Base-by-base conservation (phyloP, 2,888 invertebrate species). In the Limnephilus rhombicus region DNA sequence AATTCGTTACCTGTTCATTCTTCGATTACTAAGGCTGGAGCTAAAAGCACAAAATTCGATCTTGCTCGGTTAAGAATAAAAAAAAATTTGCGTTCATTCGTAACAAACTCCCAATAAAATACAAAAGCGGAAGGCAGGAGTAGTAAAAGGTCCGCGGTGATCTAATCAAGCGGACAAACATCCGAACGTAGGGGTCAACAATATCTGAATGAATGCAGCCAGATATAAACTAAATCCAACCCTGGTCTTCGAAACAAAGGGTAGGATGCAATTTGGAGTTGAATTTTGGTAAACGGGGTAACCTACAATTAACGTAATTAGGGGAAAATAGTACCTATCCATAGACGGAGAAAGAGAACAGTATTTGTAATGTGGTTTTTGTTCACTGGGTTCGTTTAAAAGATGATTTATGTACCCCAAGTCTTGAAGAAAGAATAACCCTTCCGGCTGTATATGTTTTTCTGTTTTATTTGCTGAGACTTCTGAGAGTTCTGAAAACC, bases 241-340 rank as follows among this genome's bases (percentile, higher is more conserved):
- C 86, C 86, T 45, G 86, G n/a, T 37, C 1, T 68, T 68, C 1
- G 13, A 88, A 88, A 88, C 18, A 80, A 88, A 88, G 31, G 53
- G 18, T 88, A 37, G 29, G 45, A 88, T 53, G 53, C 88, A 80
- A 88, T 80, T 88, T 41, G 37, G 34, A 80, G 68, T 88, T 68
- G 49, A 15, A 18, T 88, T 68, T 88, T 68, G 15, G 88, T 88
- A 31, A 88, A 88, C 49, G 88, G 68, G 88, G 88, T 88, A 88
- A 29, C 80, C 29, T 34, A 34, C 68, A 88, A 88, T 88, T 88
- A 88, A 88, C 53, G 34, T 88, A 88, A 88, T 88, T 88, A 88
- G 80, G n/a, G 86, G 86, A 49, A 45, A 49, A 86, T 86, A 88
- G 49, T 49, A 49, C 49, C 68, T 88, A 80, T 86, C 29, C 86